Evolutionary conservation across 2,888 invertebrate genomes (phyloP).

Genomic region (Cataglyphis cursor): DNA sequence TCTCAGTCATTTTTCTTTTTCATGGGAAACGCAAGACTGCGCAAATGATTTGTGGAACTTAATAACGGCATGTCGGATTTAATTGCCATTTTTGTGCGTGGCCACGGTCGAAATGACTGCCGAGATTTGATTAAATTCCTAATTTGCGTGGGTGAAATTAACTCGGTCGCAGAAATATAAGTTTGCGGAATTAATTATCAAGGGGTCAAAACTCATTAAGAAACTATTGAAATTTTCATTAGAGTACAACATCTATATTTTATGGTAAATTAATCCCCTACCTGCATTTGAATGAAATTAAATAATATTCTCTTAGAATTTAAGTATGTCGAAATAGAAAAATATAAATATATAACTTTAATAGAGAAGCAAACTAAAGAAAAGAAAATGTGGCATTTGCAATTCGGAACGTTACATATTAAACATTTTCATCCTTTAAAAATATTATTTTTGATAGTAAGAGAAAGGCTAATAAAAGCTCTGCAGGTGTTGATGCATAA

Average conservation of each 20-base stretch:
- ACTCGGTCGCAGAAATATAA: constrained; percentile 69
- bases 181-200: constrained; percentile 72
- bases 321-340: constrained; percentile 25
- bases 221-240: constrained; percentile 72
- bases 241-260: constrained; percentile 66
- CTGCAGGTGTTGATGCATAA: neutral
- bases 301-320: constrained; percentile 38
- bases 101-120: constrained; percentile 50
- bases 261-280: constrained; percentile 58
- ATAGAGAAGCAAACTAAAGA: neutral
- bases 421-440: constrained; percentile 13
- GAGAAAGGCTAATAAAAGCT: neutral
- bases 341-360: constrained; percentile 21
- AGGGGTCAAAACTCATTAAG: constrained; percentile 65
- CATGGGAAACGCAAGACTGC: neutral
- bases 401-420: neutral
- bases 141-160: constrained; percentile 71
- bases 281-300: constrained; percentile 49
- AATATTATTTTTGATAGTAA: neutral
- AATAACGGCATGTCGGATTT: constrained; percentile 63
- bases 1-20: constrained; percentile 3
- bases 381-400: neutral
- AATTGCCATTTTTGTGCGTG: constrained; percentile 67
- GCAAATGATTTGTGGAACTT: constrained; percentile 59
- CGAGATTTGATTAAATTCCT: constrained; percentile 72